These are phyloP conservation scores for Sebastes ruberrimus DNA, from an alignment of 2,797 vertebrate species.

Conservation along the genomic window DNA sequence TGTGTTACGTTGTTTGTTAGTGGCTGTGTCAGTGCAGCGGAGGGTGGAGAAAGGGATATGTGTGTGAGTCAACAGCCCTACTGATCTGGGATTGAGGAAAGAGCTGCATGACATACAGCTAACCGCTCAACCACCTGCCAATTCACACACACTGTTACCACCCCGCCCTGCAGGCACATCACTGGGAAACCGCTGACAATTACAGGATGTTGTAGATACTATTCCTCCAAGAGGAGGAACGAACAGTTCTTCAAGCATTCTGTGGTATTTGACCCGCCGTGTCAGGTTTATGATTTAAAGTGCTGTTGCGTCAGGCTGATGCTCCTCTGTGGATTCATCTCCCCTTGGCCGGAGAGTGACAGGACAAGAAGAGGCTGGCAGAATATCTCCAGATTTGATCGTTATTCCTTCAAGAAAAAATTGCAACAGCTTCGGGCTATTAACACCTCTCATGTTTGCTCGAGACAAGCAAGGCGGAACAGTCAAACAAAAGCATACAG, in stretches of 20 bases:
- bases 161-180: constrained; percentile 56
- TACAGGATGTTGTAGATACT: constrained; percentile 48
- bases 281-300: constrained; percentile 52
- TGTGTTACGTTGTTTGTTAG: constrained; percentile 59
- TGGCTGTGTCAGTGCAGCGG: constrained; percentile 29
- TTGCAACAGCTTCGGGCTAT: constrained; percentile 18
- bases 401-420: neutral
- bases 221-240: constrained; percentile 33
- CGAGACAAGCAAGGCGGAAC: constrained; percentile 7
- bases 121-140: constrained; percentile 53
- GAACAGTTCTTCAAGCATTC: constrained; percentile 25
- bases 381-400: constrained; percentile 6
- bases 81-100: constrained; percentile 39
- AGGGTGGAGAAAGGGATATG: constrained; percentile 47
- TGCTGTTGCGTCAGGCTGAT: constrained; percentile 34
- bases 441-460: neutral
- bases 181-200: constrained; percentile 50
- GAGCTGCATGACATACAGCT: constrained; percentile 36
- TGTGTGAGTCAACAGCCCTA: constrained; percentile 51
- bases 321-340: constrained; percentile 2
- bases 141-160: constrained; percentile 38
- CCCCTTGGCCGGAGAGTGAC: constrained; percentile 5
- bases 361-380: constrained; percentile 12
- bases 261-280: constrained; percentile 39
- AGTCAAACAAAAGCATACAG: constrained; percentile 5